Base-by-base conservation (phyloP, 2,113 vertebrate genomes). In the Motacilla tschutschensis region DNA sequence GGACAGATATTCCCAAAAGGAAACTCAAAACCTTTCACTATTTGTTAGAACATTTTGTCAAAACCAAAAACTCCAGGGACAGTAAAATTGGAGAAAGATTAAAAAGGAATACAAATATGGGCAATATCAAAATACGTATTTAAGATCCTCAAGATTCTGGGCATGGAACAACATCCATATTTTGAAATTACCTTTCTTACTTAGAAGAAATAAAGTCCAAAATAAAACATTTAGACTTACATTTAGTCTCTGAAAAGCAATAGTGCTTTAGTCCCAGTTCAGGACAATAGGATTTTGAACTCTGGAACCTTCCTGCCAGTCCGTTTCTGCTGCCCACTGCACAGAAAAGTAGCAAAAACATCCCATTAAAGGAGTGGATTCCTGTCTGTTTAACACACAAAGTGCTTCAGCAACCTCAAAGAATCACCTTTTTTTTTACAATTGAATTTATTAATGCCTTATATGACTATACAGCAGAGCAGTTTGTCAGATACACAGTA, bases 401-500 rank as follows among this genome's bases (percentile, higher is more conserved):
- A 96, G 96, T 95, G 95, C 96, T 97, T 95, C 93, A 91, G 94
- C 94, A 94, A 95, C 93, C 92, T 94, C 89, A 95, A 81, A 59
- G 79, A 82, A 91, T 73, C 92, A 94, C 66, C 79, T 96, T 54
- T 54, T 51, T 95, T 95, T 83, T 84, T 29, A 83, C 74, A 93
- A 91, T 6, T 54, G 88, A 82, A 83, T 95, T 95, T 95, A 96
- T 95, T 95, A 95, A 97, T 97, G 97, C 97, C 97, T 97, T 97
- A 97, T 74, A 92, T 93, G 69, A 92, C 93, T 87, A 87, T 79
- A 94, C 93, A 91, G 85, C 75, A 90, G 83, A 85, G 80, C 78
- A 94, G 95, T 89, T 89, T 94, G 94, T 89, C 89, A 93, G 79
- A 88, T 88, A 94, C 86, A 88, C 75, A 92, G 70, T 79, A 86